Percentiles rank a stretch among this genome's conserved stretches.
Evolutionary conservation across 92 coral and sea anemone species (phyloP).

Genomic region (Zoanthus gigantus): DNA sequence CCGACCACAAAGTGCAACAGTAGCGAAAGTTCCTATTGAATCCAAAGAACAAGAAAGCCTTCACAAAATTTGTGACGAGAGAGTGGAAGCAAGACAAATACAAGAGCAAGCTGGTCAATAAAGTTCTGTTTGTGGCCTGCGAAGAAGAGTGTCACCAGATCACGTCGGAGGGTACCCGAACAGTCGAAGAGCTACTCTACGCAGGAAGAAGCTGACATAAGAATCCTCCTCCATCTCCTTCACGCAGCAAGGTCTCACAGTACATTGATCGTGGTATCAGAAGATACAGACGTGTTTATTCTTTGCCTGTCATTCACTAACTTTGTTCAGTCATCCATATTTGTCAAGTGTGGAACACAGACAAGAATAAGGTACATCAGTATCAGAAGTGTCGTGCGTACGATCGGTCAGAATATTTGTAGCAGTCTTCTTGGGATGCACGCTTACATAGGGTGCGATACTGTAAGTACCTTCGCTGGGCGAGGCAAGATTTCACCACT

Average conservation of each 20-base stretch:
- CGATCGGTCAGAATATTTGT: no score
- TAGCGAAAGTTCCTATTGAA: slow-evolving; percentile 50
- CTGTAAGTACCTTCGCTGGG: no score
- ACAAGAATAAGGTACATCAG: neutral
- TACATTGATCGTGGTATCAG: slow-evolving; percentile 4
- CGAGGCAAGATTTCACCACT: no score
- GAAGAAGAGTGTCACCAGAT: neutral
- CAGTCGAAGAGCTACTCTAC: slow-evolving; percentile 10
- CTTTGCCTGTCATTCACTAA: neutral
- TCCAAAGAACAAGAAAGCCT: slow-evolving; percentile 42
- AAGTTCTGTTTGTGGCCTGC: neutral
- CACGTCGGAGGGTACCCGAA: neutral
- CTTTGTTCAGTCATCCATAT: neutral
- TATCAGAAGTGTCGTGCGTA: neutral
- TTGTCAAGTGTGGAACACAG: neutral
- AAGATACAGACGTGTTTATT: slow-evolving; percentile 14
- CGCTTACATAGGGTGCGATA: no score
- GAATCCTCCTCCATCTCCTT: neutral
- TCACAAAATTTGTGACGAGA: neutral
- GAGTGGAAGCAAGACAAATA: neutral
- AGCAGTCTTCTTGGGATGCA: no score
- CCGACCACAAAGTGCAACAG: slow-evolving; percentile 49
- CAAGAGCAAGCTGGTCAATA: neutral
- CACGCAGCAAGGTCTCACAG: neutral
- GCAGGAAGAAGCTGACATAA: slow-evolving; percentile 7